A percentile compares a stretch with the other conserved stretches of the same genome.
phyloP scores from a whole-genome alignment of 1,140 invertebrate genomes.

The Drosophila miranda region DNA sequence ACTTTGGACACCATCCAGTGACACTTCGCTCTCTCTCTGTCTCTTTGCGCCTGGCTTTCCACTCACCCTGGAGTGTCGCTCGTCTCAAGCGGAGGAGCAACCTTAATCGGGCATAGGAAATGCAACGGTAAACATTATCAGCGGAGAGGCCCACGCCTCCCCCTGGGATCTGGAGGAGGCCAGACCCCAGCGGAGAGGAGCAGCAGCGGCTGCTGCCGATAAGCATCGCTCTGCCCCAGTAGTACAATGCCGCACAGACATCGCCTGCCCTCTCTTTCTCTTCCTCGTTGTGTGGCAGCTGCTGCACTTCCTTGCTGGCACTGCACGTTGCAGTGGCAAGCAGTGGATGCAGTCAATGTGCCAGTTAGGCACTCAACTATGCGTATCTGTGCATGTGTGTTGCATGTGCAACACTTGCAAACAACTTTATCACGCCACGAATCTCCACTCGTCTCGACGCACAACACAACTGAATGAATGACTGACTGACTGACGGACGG shows the following conservation, averaged over 20 bases:
- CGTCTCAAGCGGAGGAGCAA: constrained; percentile 17
- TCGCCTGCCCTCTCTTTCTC: constrained; percentile 16
- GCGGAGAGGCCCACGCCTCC: constrained; percentile 31
- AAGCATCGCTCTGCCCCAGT: constrained; percentile 47
- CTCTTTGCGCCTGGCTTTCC: no score
- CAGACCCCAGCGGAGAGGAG: constrained; percentile 54
- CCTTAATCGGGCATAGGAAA: constrained; percentile 61
- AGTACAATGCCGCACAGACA: constrained; percentile 57
- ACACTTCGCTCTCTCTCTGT: no score
- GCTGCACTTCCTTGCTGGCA: background rate
- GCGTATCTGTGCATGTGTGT: constrained; percentile 46
- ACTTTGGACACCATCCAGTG: constrained; percentile 23
- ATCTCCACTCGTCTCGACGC: constrained; percentile 49
- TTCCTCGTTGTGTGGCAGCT: constrained; percentile 1
- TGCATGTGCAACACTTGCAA: constrained; percentile 71
- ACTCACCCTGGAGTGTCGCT: background rate
- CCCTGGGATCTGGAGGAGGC: constrained; percentile 1
- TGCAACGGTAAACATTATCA: constrained; percentile 75
- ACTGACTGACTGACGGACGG: constrained; percentile 45
- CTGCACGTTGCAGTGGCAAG: constrained; percentile 11
- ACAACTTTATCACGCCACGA: constrained; percentile 74
- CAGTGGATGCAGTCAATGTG: constrained; percentile 53
- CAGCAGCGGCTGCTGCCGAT: constrained; percentile 53
- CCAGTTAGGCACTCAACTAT: constrained; percentile 70
- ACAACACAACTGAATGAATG: constrained; percentile 28